Percentiles rank a stretch among this genome's conserved stretches.
These are phyloP conservation scores for Oceanodroma leucorhoa DNA, from an alignment of 2,797 vertebrate species.

Conservation along the genomic window DNA sequence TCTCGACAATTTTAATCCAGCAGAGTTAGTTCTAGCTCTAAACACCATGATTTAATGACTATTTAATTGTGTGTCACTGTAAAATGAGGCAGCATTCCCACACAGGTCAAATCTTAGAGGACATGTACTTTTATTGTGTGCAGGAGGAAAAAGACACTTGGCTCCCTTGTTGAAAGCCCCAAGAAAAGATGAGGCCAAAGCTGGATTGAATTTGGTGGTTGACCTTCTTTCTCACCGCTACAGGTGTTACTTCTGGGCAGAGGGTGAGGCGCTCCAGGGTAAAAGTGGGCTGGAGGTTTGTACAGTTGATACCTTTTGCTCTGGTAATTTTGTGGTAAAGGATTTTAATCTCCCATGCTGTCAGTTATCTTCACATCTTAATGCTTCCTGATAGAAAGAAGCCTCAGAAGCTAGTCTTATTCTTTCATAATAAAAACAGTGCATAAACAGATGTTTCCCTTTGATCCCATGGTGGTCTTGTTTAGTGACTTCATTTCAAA, in stretches of 20 bases:
- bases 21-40: neutral
- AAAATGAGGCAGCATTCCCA: neutral
- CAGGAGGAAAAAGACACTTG: neutral
- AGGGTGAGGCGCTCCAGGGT: neutral
- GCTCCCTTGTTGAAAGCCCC: neutral
- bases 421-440: neutral
- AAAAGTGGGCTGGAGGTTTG: neutral
- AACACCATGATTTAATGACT: neutral
- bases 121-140: neutral
- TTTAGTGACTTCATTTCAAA: neutral
- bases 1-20: neutral
- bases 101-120: neutral
- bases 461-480: neutral
- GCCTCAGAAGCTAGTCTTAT: neutral
- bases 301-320: neutral
- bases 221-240: neutral
- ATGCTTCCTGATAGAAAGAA: neutral
- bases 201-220: neutral
- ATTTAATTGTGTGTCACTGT: neutral
- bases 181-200: neutral
- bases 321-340: neutral
- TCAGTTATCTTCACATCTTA: neutral
- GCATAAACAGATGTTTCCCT: neutral
- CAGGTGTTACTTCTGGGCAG: neutral
- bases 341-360: neutral